Percentiles rank a stretch among this genome's conserved stretches.
These are phyloP conservation scores for Micropterix aruncella DNA, from an alignment of 2,888 invertebrate species.

Conservation along the genomic window DNA sequence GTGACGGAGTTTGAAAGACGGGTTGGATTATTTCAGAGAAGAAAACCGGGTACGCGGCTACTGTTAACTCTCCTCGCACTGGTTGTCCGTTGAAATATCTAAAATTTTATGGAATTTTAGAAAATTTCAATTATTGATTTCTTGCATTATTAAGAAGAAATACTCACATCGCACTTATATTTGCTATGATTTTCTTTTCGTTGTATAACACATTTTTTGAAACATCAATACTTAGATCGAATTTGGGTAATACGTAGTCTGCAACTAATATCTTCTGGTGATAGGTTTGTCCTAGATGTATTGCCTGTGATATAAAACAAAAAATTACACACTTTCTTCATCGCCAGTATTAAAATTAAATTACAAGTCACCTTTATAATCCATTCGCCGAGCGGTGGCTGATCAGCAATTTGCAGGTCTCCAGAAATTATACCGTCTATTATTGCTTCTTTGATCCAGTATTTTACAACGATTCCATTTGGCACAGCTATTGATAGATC, in stretches of 20 bases:
- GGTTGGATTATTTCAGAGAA: slow-evolving; percentile 69
- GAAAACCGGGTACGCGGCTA: slow-evolving; percentile 73
- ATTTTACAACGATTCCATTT: slow-evolving; percentile 63
- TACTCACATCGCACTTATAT: slow-evolving; percentile 68
- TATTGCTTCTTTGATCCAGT: slow-evolving; percentile 54
- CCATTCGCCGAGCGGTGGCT: slow-evolving; percentile 82
- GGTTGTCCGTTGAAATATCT: slow-evolving; percentile 79
- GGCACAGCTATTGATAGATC: slow-evolving; percentile 29
- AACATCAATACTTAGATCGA: slow-evolving; percentile 73
- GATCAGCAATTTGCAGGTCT: slow-evolving; percentile 62
- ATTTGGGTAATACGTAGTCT: slow-evolving; percentile 88
- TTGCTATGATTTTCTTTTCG: slow-evolving; percentile 63
- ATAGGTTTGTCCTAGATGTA: slow-evolving; percentile 40
- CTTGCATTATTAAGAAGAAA: not conserved
- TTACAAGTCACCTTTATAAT: slow-evolving; percentile 58
- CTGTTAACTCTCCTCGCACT: slow-evolving; percentile 72
- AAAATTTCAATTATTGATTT: not conserved
- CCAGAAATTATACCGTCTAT: slow-evolving; percentile 63
- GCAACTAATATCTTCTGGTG: slow-evolving; percentile 69
- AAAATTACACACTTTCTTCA: not conserved
- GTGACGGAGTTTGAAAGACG: slow-evolving; percentile 55
- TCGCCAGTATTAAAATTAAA: too few relatives aligned
- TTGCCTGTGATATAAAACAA: slow-evolving; percentile 20
- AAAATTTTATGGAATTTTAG: slow-evolving; percentile 5
- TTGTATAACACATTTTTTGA: slow-evolving; percentile 71